Evolutionary conservation across 1,140 invertebrate genomes (phyloP), one percentile per base, ranked within the genome.

Genomic region (Stegodyphus mimosarum): DNA sequence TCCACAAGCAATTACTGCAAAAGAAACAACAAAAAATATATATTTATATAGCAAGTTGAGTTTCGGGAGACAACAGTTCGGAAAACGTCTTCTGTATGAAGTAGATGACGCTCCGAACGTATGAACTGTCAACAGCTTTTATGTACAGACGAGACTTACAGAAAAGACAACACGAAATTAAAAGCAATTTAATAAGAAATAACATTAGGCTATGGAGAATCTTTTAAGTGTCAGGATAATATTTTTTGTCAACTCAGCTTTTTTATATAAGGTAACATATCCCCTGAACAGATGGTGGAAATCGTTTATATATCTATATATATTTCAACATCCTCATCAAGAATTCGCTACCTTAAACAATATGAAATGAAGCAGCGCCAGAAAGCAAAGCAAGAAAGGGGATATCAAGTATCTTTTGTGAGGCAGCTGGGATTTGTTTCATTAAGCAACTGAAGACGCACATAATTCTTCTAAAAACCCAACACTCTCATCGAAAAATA

Each of bases 281-380:
- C 55, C 13, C 49, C 69, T 79, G 49, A 69, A 79, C 77, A 79
- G 77, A 79, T 79, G 77, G 77, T 48, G 77, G 33, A 33, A 33
- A 33, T 33, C 33, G 3, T 33, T 33, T 33, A 33, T 33, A 33
- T 33, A 33, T 33, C 33, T 33, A 33, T 33, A 33, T 33, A 33
- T 33, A 33, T 33, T 33, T 33, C 33, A 33, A 33, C 33, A 33
- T 33, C 33, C 33, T 33, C 33, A 33, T 33, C 33, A 33, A 33
- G 33, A 33, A 33, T 33, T 33, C 33, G 33, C 33, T 33, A 3
- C 33, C 33, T 33, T 33, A 33, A 33, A 33, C 33, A 33, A 33
- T 33, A 33, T 33, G 33, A 33, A 33, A 33, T 33, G 33, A 33
- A 33, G 33, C 33, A 33, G 33, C 33, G 33, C 13, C 9, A 15